Base-by-base conservation (phyloP, 2,113 vertebrate species). In the Cinclus cinclus region DNA sequence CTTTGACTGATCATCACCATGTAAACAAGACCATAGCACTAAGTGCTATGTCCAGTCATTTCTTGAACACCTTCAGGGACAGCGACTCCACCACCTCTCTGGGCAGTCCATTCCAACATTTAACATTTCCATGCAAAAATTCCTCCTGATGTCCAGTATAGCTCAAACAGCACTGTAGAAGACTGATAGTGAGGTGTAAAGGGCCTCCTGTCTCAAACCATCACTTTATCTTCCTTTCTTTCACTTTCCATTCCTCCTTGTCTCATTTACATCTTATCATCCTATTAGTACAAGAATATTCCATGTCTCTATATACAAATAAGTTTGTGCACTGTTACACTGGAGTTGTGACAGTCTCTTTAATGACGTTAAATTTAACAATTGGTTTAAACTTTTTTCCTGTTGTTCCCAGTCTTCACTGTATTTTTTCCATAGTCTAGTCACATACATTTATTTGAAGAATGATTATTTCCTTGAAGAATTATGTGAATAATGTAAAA, bases 41-140 rank as follows among this genome's bases (percentile, higher is more conserved):
- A 49, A 49, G 27, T 27, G 42, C 42, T 11, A 56, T 2, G 0
- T 64, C 17, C 58, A 56, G 31, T 23, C 12, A 35, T 44, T 42
- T 37, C 59, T 4, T 80, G 42, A 42, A 50, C 31, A 35, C 12
- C 18, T 56, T 21, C 58, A 64, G 17, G n/a, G 16, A 80, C 17
- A 55, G 49, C 15, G 35, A 64, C 24, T 50, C 67, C 8, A 87
- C 8, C 24, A 64, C 17, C 8, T 37, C 50, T 21, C 42, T 19
- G 11, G 59, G 17, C 18, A 88, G 35, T 17, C n/a, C 0, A 0
- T 56, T 64, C 25, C 25, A 56, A 31, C 0, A 0, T 31, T 73
- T 13, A 64, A 64, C 17, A 64, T 7, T 25, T 23, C 25, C 42
- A 33, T 22, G 21, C 64, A 73, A 25, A 58, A 73, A 49, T 35